phyloP scores from a whole-genome alignment of 1,140 invertebrate genomes.

The Euborellia annulipes region DNA sequence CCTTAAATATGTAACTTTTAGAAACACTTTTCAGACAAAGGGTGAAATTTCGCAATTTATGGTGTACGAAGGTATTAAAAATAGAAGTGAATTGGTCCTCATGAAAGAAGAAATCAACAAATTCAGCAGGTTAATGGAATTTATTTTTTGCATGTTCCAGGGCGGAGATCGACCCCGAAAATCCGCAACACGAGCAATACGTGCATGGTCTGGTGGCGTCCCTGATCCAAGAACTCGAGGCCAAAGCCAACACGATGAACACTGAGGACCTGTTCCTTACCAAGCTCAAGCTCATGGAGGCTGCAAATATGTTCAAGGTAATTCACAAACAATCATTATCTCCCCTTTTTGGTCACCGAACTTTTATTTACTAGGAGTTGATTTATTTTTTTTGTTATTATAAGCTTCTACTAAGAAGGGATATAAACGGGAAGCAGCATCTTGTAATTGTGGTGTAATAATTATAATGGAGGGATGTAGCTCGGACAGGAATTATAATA shows the following conservation, averaged over 20 bases:
- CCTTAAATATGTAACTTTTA: no score
- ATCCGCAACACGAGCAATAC: constrained; percentile 40
- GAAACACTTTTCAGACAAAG: no score
- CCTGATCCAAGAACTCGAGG: constrained; percentile 62
- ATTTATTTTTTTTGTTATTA: constrained; percentile 1
- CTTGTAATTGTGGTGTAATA: no score
- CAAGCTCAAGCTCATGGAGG: constrained; percentile 63
- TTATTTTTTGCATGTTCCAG: constrained; percentile 25
- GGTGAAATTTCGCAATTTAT: no score
- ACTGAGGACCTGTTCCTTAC: constrained; percentile 61
- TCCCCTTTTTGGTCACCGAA: constrained; percentile 2
- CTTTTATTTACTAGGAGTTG: constrained; percentile 11
- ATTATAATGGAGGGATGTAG: no score
- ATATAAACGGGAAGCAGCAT: no score
- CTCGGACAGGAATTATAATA: no score
- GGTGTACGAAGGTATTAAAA: no score
- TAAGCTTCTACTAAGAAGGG: neutral
- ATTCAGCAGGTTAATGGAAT: no score
- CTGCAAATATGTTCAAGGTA: constrained; percentile 56
- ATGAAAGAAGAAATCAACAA: no score
- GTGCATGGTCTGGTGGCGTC: constrained; percentile 43
- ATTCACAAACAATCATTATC: constrained; percentile 5
- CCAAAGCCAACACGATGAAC: constrained; percentile 46
- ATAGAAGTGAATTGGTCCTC: no score
- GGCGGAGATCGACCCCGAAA: constrained; percentile 50